These are phyloP conservation scores for Tursiops truncatus DNA, from an alignment of 2,113 vertebrate genomes.

Conservation along the genomic window DNA sequence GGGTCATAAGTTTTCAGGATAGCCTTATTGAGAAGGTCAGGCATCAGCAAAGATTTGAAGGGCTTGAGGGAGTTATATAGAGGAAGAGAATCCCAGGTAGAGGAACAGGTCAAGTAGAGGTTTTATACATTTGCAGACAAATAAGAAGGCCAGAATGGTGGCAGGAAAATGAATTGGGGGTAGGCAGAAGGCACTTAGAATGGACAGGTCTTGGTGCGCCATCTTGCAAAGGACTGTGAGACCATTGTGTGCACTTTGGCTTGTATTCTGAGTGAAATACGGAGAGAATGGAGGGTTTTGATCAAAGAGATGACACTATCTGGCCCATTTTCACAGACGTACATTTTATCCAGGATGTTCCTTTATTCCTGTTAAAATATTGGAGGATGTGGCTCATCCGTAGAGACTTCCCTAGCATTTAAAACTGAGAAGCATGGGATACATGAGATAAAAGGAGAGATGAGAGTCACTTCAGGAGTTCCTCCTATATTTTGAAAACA, in stretches of 20 bases:
- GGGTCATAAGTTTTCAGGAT: not conserved
- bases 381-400: not conserved
- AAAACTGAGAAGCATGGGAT: not conserved
- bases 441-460: not conserved
- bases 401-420: not conserved
- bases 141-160: not conserved
- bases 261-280: not conserved
- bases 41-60: not conserved
- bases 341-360: not conserved
- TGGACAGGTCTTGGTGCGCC: rapidly evolving
- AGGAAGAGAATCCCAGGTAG: not conserved
- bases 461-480: not conserved
- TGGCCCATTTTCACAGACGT: not conserved
- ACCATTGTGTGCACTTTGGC: not conserved
- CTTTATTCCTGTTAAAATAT: not conserved
- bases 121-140: not conserved
- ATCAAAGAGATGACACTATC: not conserved
- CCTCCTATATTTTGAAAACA: not conserved
- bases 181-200: not conserved
- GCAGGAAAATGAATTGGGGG: not conserved
- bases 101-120: not conserved
- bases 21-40: not conserved
- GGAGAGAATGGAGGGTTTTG: not conserved
- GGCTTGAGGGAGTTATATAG: not conserved
- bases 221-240: not conserved